Base-by-base conservation (phyloP, 35 echinoderm and acorn worm species). In the Apostichopus parvimensis region DNA sequence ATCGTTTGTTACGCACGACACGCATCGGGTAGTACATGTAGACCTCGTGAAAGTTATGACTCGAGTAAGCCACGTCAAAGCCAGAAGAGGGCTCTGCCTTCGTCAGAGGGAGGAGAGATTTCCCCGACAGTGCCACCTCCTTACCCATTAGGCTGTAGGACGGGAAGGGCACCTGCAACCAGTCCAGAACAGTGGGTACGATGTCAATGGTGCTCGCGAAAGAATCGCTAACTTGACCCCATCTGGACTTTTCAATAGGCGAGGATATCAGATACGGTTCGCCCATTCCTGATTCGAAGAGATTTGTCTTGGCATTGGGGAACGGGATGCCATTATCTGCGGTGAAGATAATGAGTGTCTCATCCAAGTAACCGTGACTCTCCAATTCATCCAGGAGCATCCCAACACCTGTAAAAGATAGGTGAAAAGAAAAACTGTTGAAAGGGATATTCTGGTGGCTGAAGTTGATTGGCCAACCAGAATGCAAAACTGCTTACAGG, bases 251-350 rank as follows among this genome's bases (percentile, higher is more conserved):
- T 13, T 86, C 78, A 15, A 57, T 64, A 4, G 96, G 96, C 6
- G 83, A 91, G 9, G 96, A 98, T 20, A 98, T 78, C 64, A 98
- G 26, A 79, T 95, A 93, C 0, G 96, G 96, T 90, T 98, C 96
- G 6, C 96, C 96, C 96, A 98, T 98, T 26, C 96, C 96, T 58
- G 94, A 87, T 59, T 98, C 96, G 64, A 94, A 98, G 5, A 98
- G 96, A 60, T 95, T 98, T 66, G 96, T 98, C 90, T 98, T 98
- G 20, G 96, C 96, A 79, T 94, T 92, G 9, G 94, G 96, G 80
- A 98, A 98, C 57, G 96, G 96, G 57, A 98, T 98, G 11, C 96
- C 96, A 72, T 98, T 98, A 73, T 98, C 96, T 8, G 96, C 80
- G 5, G 96, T 94, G 65, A 91, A 98, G 62, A 98, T 95, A 78